phyloP scores from a whole-genome alignment of 2,113 vertebrate genomes.

The Campylomormyrus tamandua region DNA sequence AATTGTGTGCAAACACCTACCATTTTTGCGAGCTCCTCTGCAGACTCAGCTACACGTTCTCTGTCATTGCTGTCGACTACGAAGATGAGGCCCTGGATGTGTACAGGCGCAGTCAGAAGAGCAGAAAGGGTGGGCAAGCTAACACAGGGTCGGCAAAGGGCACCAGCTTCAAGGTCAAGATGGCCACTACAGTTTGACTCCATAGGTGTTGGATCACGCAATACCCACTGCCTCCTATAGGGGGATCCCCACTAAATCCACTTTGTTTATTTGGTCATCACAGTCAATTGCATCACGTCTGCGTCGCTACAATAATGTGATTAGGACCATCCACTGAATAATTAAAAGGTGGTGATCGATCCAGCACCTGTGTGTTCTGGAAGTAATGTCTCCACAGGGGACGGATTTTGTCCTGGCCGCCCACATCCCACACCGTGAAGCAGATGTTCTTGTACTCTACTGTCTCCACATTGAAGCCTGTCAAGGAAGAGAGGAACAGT shows the following conservation, averaged over 20 bases:
- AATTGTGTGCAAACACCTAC: slow-evolving; percentile 45
- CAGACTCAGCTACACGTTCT: slow-evolving; percentile 77
- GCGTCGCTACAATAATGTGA: neutral
- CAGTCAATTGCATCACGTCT: neutral
- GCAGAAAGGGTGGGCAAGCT: neutral
- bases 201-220: neutral
- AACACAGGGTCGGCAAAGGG: neutral
- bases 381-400: slow-evolving; percentile 93
- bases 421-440: slow-evolving; percentile 93
- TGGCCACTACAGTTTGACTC: neutral
- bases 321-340: neutral
- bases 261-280: neutral
- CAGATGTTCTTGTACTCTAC: slow-evolving; percentile 92
- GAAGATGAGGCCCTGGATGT: slow-evolving; percentile 80
- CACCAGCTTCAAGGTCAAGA: neutral
- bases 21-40: slow-evolving; percentile 84
- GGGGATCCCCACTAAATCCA: neutral
- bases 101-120: neutral
- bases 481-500: neutral
- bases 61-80: slow-evolving; percentile 91
- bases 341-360: neutral
- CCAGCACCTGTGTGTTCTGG: slow-evolving; percentile 82
- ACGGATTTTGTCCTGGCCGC: slow-evolving; percentile 91
- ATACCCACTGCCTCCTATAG: neutral
- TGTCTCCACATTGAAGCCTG: slow-evolving; percentile 91